Percentiles rank a stretch among this genome's conserved stretches.
Conservation (phyloP, 2,113 vertebrate species). For the Nothoprocta pentlandii region DNA sequence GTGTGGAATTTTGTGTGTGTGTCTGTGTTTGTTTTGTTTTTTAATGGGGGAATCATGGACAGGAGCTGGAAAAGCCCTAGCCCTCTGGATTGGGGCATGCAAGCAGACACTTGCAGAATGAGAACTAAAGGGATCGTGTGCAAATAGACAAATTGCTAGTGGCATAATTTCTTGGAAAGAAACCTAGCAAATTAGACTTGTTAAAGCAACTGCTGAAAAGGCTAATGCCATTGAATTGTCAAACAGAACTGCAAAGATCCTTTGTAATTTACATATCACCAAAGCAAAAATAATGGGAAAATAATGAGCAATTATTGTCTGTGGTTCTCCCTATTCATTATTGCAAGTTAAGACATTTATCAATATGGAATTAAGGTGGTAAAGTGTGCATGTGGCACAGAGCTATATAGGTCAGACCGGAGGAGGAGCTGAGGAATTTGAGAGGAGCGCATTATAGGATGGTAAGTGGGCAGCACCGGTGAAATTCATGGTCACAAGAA, state of each 20-base stretch:
- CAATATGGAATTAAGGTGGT: conserved; percentile 36
- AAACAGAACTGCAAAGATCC: conserved; percentile 66
- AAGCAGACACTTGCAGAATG: not conserved
- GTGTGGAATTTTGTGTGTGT: not conserved
- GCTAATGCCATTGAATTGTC: conserved; percentile 72
- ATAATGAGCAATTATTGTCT: conserved; percentile 70
- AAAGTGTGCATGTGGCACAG: not conserved
- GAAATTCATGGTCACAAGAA: not conserved
- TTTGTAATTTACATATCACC: conserved; percentile 65
- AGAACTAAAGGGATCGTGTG: conserved; percentile 25
- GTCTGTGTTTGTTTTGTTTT: not conserved
- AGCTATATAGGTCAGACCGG: not conserved
- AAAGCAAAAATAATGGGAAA: conserved; percentile 74
- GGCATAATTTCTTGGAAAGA: conserved; percentile 64
- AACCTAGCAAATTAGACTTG: conserved; percentile 67
- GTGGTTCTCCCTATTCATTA: conserved; percentile 47
- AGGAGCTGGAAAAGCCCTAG: not conserved
- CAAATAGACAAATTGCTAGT: conserved; percentile 66
- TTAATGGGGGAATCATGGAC: not conserved
- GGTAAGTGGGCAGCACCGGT: not conserved
- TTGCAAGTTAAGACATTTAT: conserved; percentile 61
- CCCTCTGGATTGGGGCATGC: not conserved
- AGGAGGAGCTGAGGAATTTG: not conserved
- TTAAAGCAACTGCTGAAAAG: conserved; percentile 69
- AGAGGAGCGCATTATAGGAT: not conserved